A percentile compares a stretch with the other conserved stretches of the same genome.
phyloP scores from a whole-genome alignment of 2,797 vertebrate genomes.

The Morelia viridis region DNA sequence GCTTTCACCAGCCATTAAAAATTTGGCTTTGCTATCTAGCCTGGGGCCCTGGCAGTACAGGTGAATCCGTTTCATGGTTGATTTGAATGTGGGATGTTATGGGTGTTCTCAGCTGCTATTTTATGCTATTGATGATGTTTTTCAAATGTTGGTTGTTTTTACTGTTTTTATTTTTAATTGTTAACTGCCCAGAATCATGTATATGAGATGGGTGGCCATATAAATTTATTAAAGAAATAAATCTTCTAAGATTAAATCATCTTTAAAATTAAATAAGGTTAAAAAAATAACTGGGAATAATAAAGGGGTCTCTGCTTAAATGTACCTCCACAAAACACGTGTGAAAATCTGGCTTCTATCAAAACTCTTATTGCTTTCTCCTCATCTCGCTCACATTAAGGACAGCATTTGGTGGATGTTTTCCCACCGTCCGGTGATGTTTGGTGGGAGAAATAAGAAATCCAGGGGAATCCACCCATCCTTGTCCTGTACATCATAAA shows the following conservation, averaged over 20 bases:
- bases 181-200: background rate
- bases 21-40: background rate
- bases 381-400: background rate
- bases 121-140: background rate
- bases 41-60: background rate
- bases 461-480: background rate
- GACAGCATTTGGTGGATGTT: background rate
- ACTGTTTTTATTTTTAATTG: background rate
- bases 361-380: background rate
- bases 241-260: background rate
- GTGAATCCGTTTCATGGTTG: background rate
- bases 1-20: background rate
- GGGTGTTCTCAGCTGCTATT: background rate
- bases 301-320: background rate
- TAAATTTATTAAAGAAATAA: background rate
- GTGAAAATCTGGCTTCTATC: background rate
- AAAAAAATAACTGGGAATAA: background rate
- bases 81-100: background rate
- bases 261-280: background rate
- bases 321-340: background rate
- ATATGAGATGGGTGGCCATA: background rate
- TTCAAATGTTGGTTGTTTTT: background rate
- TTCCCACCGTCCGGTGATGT: background rate
- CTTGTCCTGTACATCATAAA: background rate
- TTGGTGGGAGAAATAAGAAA: background rate